Conservation (phyloP, 2,888 invertebrate genomes). For the Archaeoteleia sp. region DNA sequence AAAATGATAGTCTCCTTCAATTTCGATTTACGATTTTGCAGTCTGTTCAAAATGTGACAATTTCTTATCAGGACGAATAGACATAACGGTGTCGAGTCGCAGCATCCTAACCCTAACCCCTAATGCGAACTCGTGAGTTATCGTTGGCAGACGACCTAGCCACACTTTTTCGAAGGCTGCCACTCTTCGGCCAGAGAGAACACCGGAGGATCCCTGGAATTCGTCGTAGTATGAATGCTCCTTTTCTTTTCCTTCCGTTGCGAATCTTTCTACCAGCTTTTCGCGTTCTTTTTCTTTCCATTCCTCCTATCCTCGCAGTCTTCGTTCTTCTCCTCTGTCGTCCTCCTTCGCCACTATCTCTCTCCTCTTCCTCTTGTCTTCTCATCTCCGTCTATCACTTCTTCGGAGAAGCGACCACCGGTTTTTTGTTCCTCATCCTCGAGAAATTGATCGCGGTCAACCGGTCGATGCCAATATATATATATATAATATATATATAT, state of each 20-base stretch:
- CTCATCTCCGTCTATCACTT: slow-evolving; percentile 47
- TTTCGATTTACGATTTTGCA: no score
- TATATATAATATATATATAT: no score
- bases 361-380: slow-evolving; percentile 37
- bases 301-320: slow-evolving; percentile 21
- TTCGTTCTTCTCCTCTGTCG: slow-evolving; percentile 23
- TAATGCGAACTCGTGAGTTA: slow-evolving; percentile 42
- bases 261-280: slow-evolving; percentile 12
- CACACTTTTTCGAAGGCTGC: slow-evolving; percentile 31
- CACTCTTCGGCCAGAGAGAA: slow-evolving; percentile 11
- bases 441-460: slow-evolving; percentile 62
- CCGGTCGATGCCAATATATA: slow-evolving; percentile 54
- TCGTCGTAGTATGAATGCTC: slow-evolving; percentile 42
- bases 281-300: slow-evolving; percentile 20
- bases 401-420: slow-evolving; percentile 55
- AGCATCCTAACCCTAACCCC: no score
- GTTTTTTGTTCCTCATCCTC: slow-evolving; percentile 59
- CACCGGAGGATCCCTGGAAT: slow-evolving; percentile 56
- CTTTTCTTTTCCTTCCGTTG: slow-evolving; percentile 27
- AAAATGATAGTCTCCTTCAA: no score
- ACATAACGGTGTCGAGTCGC: slow-evolving; percentile 8
- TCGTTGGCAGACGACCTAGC: slow-evolving; percentile 56
- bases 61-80: no score
- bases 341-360: slow-evolving; percentile 25
- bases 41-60: no score